These are phyloP conservation scores for Octodonta nipae DNA, from an alignment of 2,888 invertebrate species.

Conservation along the genomic window DNA sequence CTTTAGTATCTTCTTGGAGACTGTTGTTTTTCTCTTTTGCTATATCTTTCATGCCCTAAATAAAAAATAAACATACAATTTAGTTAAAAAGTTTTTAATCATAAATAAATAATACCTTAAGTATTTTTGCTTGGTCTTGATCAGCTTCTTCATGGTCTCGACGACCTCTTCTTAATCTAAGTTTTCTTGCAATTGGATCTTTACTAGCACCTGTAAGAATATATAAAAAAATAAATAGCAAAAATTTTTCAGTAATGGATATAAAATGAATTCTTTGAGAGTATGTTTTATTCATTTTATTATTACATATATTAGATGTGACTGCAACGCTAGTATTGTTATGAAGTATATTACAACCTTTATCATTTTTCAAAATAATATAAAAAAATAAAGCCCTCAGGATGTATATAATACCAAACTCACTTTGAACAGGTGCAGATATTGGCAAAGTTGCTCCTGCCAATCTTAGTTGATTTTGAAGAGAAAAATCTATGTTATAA, in stretches of 20 bases:
- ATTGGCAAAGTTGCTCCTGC: conserved; percentile 79
- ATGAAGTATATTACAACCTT: no score
- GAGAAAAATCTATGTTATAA: conserved; percentile 97
- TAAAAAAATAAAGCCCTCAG: no score
- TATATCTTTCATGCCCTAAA: conserved; percentile 70
- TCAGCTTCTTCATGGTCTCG: conserved; percentile 70
- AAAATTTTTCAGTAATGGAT: no score
- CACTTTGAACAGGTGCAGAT: conserved; percentile 55
- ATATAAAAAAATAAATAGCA: no score
- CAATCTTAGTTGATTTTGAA: conserved; percentile 83
- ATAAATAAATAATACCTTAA: conserved; percentile 56
- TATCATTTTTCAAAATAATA: no score
- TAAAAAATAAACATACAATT: conserved; percentile 9
- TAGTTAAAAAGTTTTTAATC: background rate
- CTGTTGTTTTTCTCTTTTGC: conserved; percentile 71
- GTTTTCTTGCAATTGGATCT: conserved; percentile 90
- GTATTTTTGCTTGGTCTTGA: conserved; percentile 75
- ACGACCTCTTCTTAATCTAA: conserved; percentile 70
- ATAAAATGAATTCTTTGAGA: no score
- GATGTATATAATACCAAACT: conserved; percentile 21
- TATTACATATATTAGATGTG: no score
- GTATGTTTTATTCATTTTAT: no score
- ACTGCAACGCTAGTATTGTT: no score
- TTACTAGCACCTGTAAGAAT: conserved; percentile 46
- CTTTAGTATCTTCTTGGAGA: conserved; percentile 52